Base-by-base conservation (phyloP, 2,888 invertebrate species). In the Eurytoma californica region DNA sequence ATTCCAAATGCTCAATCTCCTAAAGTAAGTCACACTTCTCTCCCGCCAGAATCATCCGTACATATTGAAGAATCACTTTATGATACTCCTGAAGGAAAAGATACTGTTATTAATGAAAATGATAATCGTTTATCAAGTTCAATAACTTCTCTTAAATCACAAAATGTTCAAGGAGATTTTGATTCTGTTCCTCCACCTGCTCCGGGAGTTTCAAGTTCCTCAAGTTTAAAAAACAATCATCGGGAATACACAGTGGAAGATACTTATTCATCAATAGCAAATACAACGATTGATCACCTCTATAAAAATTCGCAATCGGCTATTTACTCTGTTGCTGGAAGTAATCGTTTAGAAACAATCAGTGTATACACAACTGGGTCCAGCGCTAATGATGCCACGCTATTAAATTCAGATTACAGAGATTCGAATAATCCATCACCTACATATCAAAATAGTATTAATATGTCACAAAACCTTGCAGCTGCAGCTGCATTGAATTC, bases 321-420 rank as follows among this genome's bases (percentile, higher is more conserved):
- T 55, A 95, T 95, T 87, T 95, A 95, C 87, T 95, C 95, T 2
- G 94, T 95, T 20, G 95, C 95, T 67, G 95, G 95, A 66, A 92
- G 92, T 83, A 94, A 95, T 90, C 92, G 94, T 77, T 93, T 94
- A 88, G 93, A 94, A 83, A 92, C 93, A 74, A 95, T 94, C n/a
- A 94, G 94, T 68, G 94, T 95, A 12, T 95, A 95, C 88, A 94
- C 95, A 20, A 94, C 93, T 80, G 93, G 94, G 69, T 92, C 93
- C 84, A 92, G 93, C 67, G 92, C 93, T 83, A 92, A 93, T 83
- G 90, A 91, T 3, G 92, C 92, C 82, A 93, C 94, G 89, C 92
- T 93, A 77, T 92, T 92, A 82, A 85, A 83, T 12, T 83, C 88
- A 14, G 88, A 92, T 90, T 94, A 94, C 91, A 94, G 94, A 79